Percentiles rank a stretch among this genome's conserved stretches.
Evolutionary conservation across 2,888 invertebrate genomes (phyloP).

Genomic region (Tenthredo scrophulariae): DNA sequence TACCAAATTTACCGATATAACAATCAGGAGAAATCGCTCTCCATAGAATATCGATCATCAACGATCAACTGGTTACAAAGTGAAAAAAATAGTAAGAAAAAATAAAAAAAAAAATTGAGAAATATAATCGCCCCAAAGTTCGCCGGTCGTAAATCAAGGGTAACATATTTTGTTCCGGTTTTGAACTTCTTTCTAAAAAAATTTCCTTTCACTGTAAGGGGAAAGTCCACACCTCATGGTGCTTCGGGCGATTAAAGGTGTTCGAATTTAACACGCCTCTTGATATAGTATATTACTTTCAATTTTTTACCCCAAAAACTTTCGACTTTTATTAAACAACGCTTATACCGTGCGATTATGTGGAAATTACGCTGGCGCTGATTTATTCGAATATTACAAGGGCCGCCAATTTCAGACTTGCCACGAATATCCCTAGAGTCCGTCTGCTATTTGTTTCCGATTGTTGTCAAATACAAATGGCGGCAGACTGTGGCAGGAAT

Average conservation of each 20-base stretch:
- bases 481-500: too few relatives aligned
- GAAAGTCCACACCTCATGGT: neutral
- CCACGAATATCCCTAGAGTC: too few relatives aligned
- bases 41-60: neutral
- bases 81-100: neutral
- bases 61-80: neutral
- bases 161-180: constrained; percentile 32
- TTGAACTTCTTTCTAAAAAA: constrained; percentile 18
- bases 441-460: too few relatives aligned
- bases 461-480: too few relatives aligned
- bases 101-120: neutral
- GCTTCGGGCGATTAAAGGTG: neutral
- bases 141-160: neutral
- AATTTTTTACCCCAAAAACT: neutral
- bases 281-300: neutral
- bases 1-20: neutral
- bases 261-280: neutral
- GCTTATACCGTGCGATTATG: too few relatives aligned
- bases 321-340: neutral
- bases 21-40: neutral
- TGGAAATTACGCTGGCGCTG: too few relatives aligned
- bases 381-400: too few relatives aligned
- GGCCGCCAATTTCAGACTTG: too few relatives aligned
- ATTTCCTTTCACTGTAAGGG: neutral
- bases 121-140: neutral